Percentiles rank a stretch among this genome's conserved stretches.
Conservation (phyloP, 2,113 vertebrate genomes). For the Silurus glanis region DNA sequence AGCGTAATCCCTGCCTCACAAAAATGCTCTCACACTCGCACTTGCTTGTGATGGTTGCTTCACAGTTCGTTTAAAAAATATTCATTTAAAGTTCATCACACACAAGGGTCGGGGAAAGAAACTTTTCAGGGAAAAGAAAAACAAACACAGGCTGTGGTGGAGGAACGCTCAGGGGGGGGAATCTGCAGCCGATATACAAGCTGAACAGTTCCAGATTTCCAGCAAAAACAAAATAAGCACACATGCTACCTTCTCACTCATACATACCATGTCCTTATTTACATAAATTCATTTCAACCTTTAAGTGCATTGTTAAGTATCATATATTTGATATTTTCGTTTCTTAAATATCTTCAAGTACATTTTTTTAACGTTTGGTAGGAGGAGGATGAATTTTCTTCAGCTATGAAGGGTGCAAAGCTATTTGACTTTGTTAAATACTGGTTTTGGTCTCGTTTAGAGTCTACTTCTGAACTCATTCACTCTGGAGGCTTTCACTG, state of each 20-base stretch:
- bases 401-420: conserved; percentile 73
- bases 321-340: conserved; percentile 59
- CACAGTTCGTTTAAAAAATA: conserved; percentile 72
- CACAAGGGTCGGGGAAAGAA: conserved; percentile 42
- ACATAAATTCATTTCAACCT: conserved; percentile 54
- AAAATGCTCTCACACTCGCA: conserved; percentile 64
- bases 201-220: conserved; percentile 50
- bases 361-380: conserved; percentile 62
- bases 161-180: conserved; percentile 35
- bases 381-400: conserved; percentile 61
- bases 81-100: conserved; percentile 51
- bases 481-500: conserved; percentile 45
- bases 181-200: conserved; percentile 58
- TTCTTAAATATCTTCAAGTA: conserved; percentile 72
- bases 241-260: conserved; percentile 73
- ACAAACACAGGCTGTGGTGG: conserved; percentile 43
- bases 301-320: conserved; percentile 71
- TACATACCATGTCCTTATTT: conserved; percentile 64
- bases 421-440: conserved; percentile 71
- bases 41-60: conserved; percentile 67
- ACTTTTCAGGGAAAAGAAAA: conserved; percentile 30
- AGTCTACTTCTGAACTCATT: conserved; percentile 50
- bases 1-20: conserved; percentile 42
- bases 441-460: conserved; percentile 76
- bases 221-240: conserved; percentile 69